These are phyloP conservation scores for Philonicus albiceps DNA, from an alignment of 2,888 invertebrate genomes.

Conservation along the genomic window DNA sequence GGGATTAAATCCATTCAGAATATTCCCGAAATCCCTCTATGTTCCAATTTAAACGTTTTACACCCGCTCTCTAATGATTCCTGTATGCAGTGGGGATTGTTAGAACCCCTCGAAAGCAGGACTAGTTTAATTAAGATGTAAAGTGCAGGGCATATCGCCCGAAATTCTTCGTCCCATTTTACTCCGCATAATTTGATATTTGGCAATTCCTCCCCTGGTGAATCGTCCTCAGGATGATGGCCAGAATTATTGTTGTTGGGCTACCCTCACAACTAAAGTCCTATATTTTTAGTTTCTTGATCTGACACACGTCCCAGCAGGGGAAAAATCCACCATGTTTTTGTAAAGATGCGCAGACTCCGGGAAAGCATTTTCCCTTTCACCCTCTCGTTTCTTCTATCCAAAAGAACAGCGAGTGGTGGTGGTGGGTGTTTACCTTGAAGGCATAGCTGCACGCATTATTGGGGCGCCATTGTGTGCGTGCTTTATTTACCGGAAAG, in stretches of 20 bases:
- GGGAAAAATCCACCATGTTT: neutral
- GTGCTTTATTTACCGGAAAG: slow-evolving; percentile 23
- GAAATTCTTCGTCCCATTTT: neutral
- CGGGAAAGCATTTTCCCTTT: neutral
- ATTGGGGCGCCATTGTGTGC: neutral
- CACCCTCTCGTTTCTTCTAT: neutral
- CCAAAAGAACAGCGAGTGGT: neutral
- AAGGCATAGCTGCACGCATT: neutral
- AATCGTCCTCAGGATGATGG: neutral
- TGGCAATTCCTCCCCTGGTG: slow-evolving; percentile 9
- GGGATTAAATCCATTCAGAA: neutral
- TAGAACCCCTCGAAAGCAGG: neutral
- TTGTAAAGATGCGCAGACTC: neutral
- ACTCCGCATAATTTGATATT: neutral
- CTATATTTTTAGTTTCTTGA: neutral
- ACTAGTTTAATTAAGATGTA: neutral
- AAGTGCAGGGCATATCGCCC: neutral
- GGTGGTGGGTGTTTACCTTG: neutral
- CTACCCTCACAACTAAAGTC: neutral
- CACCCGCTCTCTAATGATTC: neutral
- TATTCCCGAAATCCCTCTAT: neutral
- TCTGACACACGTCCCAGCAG: neutral
- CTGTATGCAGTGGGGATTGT: neutral
- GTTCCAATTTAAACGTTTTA: neutral
- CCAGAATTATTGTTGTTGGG: neutral